These are phyloP conservation scores for Drusus annulatus DNA, from an alignment of 1,140 invertebrate species.

Conservation along the genomic window DNA sequence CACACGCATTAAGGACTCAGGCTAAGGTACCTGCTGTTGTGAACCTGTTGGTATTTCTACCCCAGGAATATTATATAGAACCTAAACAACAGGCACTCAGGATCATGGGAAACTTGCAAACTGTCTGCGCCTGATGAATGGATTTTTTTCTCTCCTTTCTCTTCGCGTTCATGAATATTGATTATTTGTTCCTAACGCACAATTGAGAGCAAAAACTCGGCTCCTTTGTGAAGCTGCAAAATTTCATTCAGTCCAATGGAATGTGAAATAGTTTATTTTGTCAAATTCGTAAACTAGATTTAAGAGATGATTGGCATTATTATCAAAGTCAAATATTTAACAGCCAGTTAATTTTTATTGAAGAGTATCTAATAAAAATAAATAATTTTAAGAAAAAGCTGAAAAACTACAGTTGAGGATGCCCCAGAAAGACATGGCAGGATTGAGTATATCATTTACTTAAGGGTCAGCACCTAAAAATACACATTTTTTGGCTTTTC, in stretches of 20 bases:
- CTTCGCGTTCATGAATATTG: constrained; percentile 40
- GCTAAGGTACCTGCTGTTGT: constrained; percentile 49
- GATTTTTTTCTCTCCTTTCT: constrained; percentile 29
- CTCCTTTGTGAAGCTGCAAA: constrained; percentile 23
- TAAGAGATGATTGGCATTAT: too few relatives aligned
- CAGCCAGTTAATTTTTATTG: too few relatives aligned
- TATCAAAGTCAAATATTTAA: too few relatives aligned
- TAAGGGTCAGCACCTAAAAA: too few relatives aligned
- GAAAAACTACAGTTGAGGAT: too few relatives aligned
- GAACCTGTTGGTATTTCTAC: constrained; percentile 51
- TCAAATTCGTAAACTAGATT: neutral
- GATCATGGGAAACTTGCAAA: constrained; percentile 56
- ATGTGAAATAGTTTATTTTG: constrained; percentile 19
- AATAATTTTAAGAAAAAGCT: too few relatives aligned
- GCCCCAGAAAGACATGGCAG: too few relatives aligned
- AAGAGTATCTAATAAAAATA: too few relatives aligned
- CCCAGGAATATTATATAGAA: constrained; percentile 48
- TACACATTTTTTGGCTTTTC: too few relatives aligned
- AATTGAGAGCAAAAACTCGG: constrained; percentile 16
- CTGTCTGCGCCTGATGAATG: constrained; percentile 18
- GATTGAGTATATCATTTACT: too few relatives aligned
- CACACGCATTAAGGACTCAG: constrained; percentile 47
- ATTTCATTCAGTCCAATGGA: neutral
- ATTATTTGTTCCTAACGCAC: constrained; percentile 31
- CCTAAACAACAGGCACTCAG: constrained; percentile 55